These are phyloP conservation scores for Cliona cf. orientalis DNA, from an alignment of 37 sponge, comb jelly and placozoan species.

Conservation along the genomic window DNA sequence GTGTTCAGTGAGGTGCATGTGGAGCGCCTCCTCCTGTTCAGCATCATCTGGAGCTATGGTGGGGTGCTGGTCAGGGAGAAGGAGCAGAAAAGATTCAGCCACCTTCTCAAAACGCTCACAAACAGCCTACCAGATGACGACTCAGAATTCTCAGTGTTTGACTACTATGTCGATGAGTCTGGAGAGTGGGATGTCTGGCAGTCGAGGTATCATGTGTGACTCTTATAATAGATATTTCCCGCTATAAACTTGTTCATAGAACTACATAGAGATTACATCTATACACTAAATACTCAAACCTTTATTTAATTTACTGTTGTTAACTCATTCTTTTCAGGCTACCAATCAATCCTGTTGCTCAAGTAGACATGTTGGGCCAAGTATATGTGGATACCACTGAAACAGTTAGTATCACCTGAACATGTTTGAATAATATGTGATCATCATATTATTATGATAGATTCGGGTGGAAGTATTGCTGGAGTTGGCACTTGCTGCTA, in stretches of 20 bases:
- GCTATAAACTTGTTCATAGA: not conserved
- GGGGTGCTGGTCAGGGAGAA: constrained; percentile 59
- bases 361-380: constrained; percentile 48
- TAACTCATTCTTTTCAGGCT: constrained; percentile 20
- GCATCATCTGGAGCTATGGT: constrained; percentile 91
- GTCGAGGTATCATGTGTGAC: constrained; percentile 62
- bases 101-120: constrained; percentile 80
- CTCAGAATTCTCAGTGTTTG: constrained; percentile 83
- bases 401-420: constrained; percentile 52
- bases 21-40: constrained; percentile 82
- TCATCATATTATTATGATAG: constrained; percentile 10
- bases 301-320: not conserved
- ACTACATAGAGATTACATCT: too few species aligned
- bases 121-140: constrained; percentile 91
- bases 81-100: constrained; percentile 67
- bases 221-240: not conserved
- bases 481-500: constrained; percentile 53
- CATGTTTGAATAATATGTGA: not conserved
- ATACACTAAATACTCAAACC: not conserved
- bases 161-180: constrained; percentile 96
- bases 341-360: constrained; percentile 9
- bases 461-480: constrained; percentile 57
- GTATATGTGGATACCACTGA: constrained; percentile 67
- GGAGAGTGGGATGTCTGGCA: constrained; percentile 96
- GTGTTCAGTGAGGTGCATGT: constrained; percentile 84